A percentile compares a stretch with the other conserved stretches of the same genome.
Conservation (phyloP, 30 jellyfish, hydroid and myxozoan species). For the Aurelia sp. region DNA sequence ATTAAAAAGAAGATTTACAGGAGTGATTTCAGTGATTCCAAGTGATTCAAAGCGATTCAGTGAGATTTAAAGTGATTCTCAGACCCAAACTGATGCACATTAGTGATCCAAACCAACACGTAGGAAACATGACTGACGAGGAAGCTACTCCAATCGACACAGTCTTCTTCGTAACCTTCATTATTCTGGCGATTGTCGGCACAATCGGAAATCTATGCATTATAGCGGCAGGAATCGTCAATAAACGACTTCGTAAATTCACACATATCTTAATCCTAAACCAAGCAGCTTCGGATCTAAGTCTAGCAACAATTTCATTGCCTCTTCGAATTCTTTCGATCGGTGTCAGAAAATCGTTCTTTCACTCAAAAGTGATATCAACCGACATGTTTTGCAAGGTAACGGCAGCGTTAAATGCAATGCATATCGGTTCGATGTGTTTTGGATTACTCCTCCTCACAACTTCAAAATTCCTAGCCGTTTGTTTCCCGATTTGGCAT, state of each 20-base stretch:
- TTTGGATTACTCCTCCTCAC: constrained; percentile 44
- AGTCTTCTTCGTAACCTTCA: not conserved
- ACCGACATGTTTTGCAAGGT: constrained; percentile 22
- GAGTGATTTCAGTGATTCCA: no score
- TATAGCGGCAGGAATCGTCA: constrained; percentile 1
- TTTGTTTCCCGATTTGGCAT: constrained; percentile 33
- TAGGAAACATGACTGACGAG: not conserved
- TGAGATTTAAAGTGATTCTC: no score
- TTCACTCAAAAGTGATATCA: constrained; percentile 25
- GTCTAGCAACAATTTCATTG: constrained; percentile 6
- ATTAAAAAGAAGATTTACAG: no score
- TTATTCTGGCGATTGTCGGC: not conserved
- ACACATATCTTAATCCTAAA: constrained; percentile 49
- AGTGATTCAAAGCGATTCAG: no score
- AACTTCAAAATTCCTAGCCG: constrained; percentile 50
- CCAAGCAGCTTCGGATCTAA: constrained; percentile 62
- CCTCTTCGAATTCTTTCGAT: constrained; percentile 40
- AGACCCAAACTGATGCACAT: no score
- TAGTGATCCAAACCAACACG: no score
- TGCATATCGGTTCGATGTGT: constrained; percentile 36
- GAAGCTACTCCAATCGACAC: not conserved
- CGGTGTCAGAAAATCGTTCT: constrained; percentile 5
- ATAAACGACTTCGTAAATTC: constrained; percentile 22
- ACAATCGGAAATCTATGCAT: constrained; percentile 22
- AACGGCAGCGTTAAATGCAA: constrained; percentile 18